phyloP scores from a whole-genome alignment of 2,888 invertebrate species.

The Pomacea canaliculata region DNA sequence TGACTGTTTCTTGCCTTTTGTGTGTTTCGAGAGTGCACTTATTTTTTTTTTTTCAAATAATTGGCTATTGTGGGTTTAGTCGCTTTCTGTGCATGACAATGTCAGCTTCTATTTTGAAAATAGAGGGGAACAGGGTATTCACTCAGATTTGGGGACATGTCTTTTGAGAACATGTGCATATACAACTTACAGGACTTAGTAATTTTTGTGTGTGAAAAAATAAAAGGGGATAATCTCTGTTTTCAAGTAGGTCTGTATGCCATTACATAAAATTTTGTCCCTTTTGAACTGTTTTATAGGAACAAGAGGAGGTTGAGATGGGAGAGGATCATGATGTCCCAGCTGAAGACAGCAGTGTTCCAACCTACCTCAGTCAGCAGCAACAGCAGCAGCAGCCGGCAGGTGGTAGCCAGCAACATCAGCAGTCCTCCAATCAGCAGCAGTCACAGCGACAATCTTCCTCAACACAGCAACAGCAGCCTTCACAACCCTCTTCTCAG shows the following conservation, averaged over 20 bases:
- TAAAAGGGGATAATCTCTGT: too few species aligned
- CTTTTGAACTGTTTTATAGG: slow-evolving; percentile 5
- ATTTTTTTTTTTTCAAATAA: too few species aligned
- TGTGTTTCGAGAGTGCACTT: not conserved
- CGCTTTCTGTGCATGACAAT: too few species aligned
- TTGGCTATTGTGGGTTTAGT: too few species aligned
- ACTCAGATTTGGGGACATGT: not conserved
- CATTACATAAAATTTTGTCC: too few species aligned
- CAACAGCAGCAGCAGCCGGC: slow-evolving; percentile 51
- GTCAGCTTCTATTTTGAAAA: too few species aligned
- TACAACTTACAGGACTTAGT: too few species aligned
- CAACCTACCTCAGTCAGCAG: slow-evolving; percentile 22
- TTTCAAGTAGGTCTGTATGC: too few species aligned
- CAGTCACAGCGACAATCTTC: slow-evolving; percentile 30
- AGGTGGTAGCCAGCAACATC: slow-evolving; percentile 41
- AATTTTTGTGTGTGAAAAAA: too few species aligned
- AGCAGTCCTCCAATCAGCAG: slow-evolving; percentile 35
- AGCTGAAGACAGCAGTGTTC: slow-evolving; percentile 22
- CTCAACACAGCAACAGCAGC: slow-evolving; percentile 11
- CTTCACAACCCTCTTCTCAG: not conserved
- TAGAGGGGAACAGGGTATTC: too few species aligned
- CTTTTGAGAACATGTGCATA: not conserved
- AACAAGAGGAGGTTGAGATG: slow-evolving; percentile 35
- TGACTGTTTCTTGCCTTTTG: not conserved
- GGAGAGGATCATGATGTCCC: slow-evolving; percentile 30